phyloP scores from a whole-genome alignment of 2,113 vertebrate genomes.

The Thymallus thymallus region DNA sequence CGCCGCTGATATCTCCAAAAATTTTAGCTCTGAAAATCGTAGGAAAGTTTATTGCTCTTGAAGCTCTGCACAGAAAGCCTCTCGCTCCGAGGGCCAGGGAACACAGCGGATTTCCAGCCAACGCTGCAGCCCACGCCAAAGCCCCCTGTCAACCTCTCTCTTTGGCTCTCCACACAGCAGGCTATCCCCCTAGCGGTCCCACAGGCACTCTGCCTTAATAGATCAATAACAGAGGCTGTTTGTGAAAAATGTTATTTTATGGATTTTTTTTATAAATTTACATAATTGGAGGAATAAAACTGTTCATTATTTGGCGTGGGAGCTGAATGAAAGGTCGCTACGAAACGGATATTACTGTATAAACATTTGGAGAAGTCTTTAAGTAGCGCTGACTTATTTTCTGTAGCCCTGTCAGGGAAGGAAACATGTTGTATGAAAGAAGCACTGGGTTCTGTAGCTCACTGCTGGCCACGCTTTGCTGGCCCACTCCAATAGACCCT shows the following conservation, averaged over 20 bases:
- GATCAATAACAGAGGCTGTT: slow-evolving; percentile 57
- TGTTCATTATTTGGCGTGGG: slow-evolving; percentile 37
- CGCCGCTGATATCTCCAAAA: slow-evolving; percentile 75
- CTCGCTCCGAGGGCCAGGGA: slow-evolving; percentile 59
- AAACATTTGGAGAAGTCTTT: slow-evolving; percentile 42
- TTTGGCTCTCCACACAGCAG: slow-evolving; percentile 40
- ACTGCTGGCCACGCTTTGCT: slow-evolving; percentile 52
- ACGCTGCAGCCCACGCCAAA: slow-evolving; percentile 13
- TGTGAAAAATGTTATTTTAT: slow-evolving; percentile 56
- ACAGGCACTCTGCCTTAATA: slow-evolving; percentile 54
- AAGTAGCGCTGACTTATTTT: slow-evolving; percentile 19
- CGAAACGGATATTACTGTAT: slow-evolving; percentile 42
- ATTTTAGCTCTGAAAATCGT: slow-evolving; percentile 73
- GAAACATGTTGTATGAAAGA: slow-evolving; percentile 37
- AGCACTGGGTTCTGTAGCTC: slow-evolving; percentile 37
- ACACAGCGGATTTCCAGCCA: slow-evolving; percentile 55
- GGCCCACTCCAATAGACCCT: slow-evolving; percentile 13
- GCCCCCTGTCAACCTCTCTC: slow-evolving; percentile 2
- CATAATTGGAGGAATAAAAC: slow-evolving; percentile 25
- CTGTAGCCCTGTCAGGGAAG: slow-evolving; percentile 46
- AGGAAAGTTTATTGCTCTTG: slow-evolving; percentile 77
- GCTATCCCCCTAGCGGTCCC: slow-evolving; percentile 49
- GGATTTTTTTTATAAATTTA: slow-evolving; percentile 60
- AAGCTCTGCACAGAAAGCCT: slow-evolving; percentile 71
- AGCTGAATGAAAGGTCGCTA: slow-evolving; percentile 33